These are phyloP conservation scores for Linepithema humile DNA, from an alignment of 1,140 invertebrate species.

Conservation along the genomic window DNA sequence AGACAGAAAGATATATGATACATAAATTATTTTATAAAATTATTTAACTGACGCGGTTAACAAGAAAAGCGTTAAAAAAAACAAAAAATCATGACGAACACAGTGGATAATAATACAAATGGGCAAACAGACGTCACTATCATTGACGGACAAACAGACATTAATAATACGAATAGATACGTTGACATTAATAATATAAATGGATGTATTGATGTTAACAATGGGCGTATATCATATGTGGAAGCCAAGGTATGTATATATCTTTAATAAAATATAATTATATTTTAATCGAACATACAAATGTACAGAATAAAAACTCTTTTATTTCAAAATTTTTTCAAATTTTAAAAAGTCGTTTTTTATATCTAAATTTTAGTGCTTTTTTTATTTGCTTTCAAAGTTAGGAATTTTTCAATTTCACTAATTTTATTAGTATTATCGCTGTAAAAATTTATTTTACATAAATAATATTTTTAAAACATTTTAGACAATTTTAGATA, in stretches of 20 bases:
- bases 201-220: background rate
- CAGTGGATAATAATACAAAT: background rate
- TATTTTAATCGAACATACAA: no score
- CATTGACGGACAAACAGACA: background rate
- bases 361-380: background rate
- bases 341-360: background rate
- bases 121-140: background rate
- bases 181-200: background rate
- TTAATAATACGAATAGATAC: background rate
- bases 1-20: background rate
- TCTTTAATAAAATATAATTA: background rate
- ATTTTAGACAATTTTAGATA: no score
- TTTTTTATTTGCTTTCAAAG: background rate
- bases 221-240: background rate
- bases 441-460: background rate
- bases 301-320: no score
- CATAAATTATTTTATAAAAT: background rate
- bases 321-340: background rate
- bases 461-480: background rate
- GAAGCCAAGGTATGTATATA: constrained; percentile 35
- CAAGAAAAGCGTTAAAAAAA: background rate
- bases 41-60: background rate
- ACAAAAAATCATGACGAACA: background rate
- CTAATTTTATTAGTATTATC: background rate
- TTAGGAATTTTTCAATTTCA: background rate